Conservation (phyloP, 2,888 invertebrate species). For the Ametastegia equiseti region DNA sequence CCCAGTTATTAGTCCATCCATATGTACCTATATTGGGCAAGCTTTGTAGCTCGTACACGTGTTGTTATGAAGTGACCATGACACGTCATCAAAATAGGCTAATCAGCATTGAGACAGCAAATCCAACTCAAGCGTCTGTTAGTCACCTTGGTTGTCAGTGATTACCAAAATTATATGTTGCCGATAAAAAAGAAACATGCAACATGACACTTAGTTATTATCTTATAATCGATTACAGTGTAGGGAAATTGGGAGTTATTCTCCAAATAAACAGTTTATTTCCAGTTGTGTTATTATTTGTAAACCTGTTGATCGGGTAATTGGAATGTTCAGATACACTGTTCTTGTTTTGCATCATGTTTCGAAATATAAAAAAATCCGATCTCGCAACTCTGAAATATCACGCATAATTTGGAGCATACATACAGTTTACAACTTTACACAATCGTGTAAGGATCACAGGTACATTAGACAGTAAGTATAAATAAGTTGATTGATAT, state of each 20-base stretch:
- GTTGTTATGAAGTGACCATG: no score
- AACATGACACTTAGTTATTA: neutral
- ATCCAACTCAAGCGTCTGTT: neutral
- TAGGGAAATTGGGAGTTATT: no score
- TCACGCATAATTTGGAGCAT: slow-evolving; percentile 3
- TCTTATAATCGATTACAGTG: neutral
- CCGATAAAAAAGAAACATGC: neutral
- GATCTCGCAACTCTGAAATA: slow-evolving; percentile 1
- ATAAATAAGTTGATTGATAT: slow-evolving; percentile 8
- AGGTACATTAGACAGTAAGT: slow-evolving; percentile 31
- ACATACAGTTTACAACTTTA: neutral
- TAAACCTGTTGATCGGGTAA: neutral
- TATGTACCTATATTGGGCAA: no score
- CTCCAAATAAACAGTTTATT: neutral
- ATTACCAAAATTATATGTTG: neutral
- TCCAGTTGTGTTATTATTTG: neutral
- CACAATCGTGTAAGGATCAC: slow-evolving; percentile 25
- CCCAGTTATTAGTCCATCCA: no score
- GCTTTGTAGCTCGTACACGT: no score
- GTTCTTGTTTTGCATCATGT: neutral
- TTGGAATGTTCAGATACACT: neutral
- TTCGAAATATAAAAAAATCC: neutral
- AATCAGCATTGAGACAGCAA: neutral
- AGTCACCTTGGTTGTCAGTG: neutral
- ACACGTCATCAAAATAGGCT: neutral